A percentile compares a stretch with the other conserved stretches of the same genome.
These are phyloP conservation scores for Protonemura montana DNA, from an alignment of 2,888 invertebrate genomes.

Conservation along the genomic window DNA sequence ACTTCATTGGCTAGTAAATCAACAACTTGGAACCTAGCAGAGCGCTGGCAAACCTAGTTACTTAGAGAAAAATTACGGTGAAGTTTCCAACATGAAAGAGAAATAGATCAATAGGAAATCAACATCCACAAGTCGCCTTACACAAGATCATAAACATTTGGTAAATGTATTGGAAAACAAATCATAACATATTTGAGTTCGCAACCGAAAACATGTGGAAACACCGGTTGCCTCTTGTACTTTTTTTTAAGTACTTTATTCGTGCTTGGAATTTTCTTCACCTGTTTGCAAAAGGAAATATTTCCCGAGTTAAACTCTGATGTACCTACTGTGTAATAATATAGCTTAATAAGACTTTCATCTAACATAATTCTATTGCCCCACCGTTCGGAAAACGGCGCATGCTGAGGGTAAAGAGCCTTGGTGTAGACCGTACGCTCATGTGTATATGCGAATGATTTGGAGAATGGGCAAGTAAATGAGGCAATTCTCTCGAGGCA, in stretches of 20 bases:
- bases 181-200: not conserved
- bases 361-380: not conserved
- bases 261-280: not conserved
- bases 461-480: constrained; percentile 29
- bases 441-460: constrained; percentile 4
- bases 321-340: not conserved
- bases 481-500: constrained; percentile 24
- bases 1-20: constrained; percentile 13
- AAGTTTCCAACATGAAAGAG: not conserved
- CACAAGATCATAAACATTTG: not conserved
- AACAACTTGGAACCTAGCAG: constrained; percentile 5
- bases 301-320: not conserved
- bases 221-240: not conserved
- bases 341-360: not conserved
- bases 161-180: not conserved
- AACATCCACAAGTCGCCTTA: constrained; percentile 12
- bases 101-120: constrained; percentile 5
- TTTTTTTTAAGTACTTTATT: not conserved
- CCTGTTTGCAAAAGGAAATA: not conserved
- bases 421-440: not conserved
- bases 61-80: not conserved
- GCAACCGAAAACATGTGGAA: not conserved
- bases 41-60: not conserved
- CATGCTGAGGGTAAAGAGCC: not conserved
- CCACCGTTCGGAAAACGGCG: not conserved